These are phyloP conservation scores for Anthophora plumipes DNA, from an alignment of 2,888 invertebrate species.

Conservation along the genomic window DNA sequence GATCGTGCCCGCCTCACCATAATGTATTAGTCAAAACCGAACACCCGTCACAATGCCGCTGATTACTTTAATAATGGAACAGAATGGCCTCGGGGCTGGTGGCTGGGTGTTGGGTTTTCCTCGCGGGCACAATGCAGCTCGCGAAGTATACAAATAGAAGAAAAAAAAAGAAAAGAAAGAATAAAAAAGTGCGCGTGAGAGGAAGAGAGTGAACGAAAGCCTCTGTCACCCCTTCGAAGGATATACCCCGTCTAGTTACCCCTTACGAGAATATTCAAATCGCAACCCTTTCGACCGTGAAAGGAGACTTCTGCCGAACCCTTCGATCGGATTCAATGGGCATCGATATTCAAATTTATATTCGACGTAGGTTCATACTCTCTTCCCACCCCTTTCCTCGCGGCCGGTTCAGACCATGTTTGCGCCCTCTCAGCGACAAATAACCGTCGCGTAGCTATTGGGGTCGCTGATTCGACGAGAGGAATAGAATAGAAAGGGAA, in stretches of 20 bases:
- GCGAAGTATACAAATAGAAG: conserved; percentile 83
- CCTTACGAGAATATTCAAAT: conserved; percentile 84
- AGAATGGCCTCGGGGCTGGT: conserved; percentile 82
- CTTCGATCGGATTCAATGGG: conserved; percentile 85
- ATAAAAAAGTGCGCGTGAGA: conserved; percentile 38
- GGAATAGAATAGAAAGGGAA: conserved; percentile 53
- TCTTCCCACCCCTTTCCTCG: conserved; percentile 44
- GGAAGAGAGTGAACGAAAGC: conserved; percentile 9
- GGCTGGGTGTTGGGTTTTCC: conserved; percentile 83
- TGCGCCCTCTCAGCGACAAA: conserved; percentile 48
- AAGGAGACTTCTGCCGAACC: conserved; percentile 80
- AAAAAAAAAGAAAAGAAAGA: conserved; percentile 41
- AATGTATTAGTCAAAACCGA: conserved; percentile 77
- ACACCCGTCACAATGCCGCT: conserved; percentile 82
- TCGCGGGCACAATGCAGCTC: conserved; percentile 78
- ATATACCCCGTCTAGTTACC: conserved; percentile 81
- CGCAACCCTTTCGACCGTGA: conserved; percentile 81
- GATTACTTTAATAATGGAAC: conserved; percentile 84
- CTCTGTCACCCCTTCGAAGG: conserved; percentile 72
- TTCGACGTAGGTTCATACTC: conserved; percentile 77
- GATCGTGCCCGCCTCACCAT: conserved; percentile 62
- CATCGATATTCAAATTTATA: conserved; percentile 85
- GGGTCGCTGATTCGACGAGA: conserved; percentile 67
- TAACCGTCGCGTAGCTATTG: conserved; percentile 73
- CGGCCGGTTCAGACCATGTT: conserved; percentile 23